Evolutionary conservation across 2,113 vertebrate species (phyloP), one percentile per base, ranked within the genome.

Genomic region (Salminus brasiliensis): DNA sequence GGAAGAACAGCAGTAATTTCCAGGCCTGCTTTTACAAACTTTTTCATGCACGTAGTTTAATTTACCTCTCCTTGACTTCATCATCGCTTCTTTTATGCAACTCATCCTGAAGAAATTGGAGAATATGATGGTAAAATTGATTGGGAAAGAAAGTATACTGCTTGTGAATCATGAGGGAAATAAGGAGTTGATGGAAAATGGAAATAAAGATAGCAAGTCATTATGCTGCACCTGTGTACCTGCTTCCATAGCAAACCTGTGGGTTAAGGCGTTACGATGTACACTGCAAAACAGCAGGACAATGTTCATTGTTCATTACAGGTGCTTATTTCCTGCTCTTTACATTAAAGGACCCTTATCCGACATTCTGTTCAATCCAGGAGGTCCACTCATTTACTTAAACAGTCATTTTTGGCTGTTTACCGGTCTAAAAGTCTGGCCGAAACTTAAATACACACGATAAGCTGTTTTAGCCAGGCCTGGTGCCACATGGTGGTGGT

Each of bases 91-190:
- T 27, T 60, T 11, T 43, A 5, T 4, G 32, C 39, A 6, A 12
- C 2, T 18, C 11, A 15, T 15, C 52, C 32, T 9, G 18, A 11
- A 16, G 43, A 34, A 70, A 78, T 27, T 59, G 76, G 39, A 78
- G 65, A 68, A 59, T 30, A 59, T 69, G 39, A 27, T 32, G 16
- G 18, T 77, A 15, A 34, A 18, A 47, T 60, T 34, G 53, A 3
- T 60, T 60, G 52, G 7, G 25, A 39, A 72, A 72, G 1, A 25
- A 53, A 18, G 4, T 39, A 34, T 49, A 23, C 41, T 47, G 27
- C 29, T 62, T 52, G 12, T 36, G 25, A 62, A 52, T 53, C 68
- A 53, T 63, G 6, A 52, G 77, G 57, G 43, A 79, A 79, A 79
- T 71, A 29, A 36, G n/a, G 5, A 72, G 43, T 49, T 36, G 70